phyloP scores from a whole-genome alignment of 2,113 vertebrate genomes.

The Erpornis zantholeuca region DNA sequence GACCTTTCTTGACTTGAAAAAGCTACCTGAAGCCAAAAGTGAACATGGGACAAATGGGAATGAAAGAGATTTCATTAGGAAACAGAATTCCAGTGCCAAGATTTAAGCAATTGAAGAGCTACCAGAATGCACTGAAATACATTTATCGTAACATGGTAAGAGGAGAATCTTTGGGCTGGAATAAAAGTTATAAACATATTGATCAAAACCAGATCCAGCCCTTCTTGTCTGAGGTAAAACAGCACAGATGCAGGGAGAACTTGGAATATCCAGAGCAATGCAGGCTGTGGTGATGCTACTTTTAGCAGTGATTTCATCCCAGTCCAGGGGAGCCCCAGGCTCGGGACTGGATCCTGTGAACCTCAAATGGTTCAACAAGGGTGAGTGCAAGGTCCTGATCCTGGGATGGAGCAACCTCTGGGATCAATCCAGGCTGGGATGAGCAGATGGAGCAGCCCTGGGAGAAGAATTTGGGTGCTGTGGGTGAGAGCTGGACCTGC shows the following conservation, averaged over 20 bases:
- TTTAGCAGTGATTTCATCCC: background rate
- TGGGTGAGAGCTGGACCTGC: background rate
- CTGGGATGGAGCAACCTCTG: rapidly evolving
- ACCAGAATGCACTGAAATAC: background rate
- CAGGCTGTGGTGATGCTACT: background rate
- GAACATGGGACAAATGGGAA: background rate
- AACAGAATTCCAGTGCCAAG: background rate
- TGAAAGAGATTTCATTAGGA: background rate
- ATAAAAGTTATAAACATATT: background rate
- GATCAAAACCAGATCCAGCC: constrained; percentile 8
- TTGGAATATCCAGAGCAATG: background rate
- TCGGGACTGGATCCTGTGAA: rapidly evolving
- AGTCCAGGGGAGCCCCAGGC: background rate
- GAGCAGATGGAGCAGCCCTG: background rate
- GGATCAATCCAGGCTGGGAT: background rate
- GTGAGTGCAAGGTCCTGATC: background rate
- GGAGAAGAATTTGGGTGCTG: background rate
- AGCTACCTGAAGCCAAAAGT: background rate
- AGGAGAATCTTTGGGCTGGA: background rate
- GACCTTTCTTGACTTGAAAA: background rate
- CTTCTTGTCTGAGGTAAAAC: background rate
- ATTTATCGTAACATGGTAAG: background rate
- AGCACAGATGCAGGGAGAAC: background rate
- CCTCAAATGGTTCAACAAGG: background rate
- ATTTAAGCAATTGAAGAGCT: background rate